Conservation (phyloP, 2,888 invertebrate genomes). For the Helicoverpa assulta region DNA sequence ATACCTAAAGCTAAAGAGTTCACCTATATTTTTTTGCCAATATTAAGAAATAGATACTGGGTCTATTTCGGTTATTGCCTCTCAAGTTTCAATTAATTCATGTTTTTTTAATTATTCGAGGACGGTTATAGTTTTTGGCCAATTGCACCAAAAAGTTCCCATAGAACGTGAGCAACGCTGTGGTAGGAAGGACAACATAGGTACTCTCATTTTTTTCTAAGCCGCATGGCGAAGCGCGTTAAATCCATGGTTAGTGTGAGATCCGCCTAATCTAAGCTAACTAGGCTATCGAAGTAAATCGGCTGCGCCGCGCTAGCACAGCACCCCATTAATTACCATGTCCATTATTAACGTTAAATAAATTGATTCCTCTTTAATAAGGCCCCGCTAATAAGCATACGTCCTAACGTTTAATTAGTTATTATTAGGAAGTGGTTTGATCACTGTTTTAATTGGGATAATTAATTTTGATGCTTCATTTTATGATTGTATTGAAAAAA, state of each 20-base stretch:
- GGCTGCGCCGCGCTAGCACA: slow-evolving; percentile 64
- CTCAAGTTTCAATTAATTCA: no score
- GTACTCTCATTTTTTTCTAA: neutral
- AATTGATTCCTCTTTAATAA: slow-evolving; percentile 76
- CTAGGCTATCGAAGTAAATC: slow-evolving; percentile 81
- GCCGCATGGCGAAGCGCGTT: slow-evolving; percentile 9
- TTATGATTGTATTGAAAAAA: neutral
- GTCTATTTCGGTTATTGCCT: no score
- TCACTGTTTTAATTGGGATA: slow-evolving; percentile 15
- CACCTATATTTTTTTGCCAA: no score
- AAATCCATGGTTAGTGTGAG: slow-evolving; percentile 40
- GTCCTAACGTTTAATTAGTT: slow-evolving; percentile 49
- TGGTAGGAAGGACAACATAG: no score
- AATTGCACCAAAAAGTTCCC: no score
- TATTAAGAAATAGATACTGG: no score
- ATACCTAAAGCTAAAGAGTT: no score
- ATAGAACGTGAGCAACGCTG: no score
- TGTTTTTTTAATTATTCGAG: no score
- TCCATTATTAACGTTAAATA: slow-evolving; percentile 79
- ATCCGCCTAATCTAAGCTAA: slow-evolving; percentile 55
- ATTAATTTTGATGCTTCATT: neutral
- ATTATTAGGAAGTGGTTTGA: slow-evolving; percentile 24
- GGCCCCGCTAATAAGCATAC: slow-evolving; percentile 56
- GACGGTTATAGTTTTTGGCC: no score
- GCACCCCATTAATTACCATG: slow-evolving; percentile 84